Percentiles rank a stretch among this genome's conserved stretches.
Conservation (phyloP, 2,888 invertebrate species). For the Orthonychiurus folsomi region DNA sequence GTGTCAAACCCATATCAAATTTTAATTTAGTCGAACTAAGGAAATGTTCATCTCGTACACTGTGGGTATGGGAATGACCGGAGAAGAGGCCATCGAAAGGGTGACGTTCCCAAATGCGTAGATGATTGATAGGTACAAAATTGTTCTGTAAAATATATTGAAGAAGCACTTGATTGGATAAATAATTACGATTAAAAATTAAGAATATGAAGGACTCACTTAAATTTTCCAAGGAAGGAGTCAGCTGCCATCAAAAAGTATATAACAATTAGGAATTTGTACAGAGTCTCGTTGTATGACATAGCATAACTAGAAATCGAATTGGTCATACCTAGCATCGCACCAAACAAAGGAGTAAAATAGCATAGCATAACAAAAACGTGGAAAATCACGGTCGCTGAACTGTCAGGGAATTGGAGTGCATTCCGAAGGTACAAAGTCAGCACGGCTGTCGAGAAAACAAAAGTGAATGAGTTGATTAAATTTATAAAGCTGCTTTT, state of each 20-base stretch:
- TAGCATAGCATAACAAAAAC: constrained; percentile 80
- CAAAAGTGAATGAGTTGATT: constrained; percentile 1
- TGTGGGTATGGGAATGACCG: constrained; percentile 23
- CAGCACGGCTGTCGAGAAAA: constrained; percentile 64
- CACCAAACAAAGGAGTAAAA: constrained; percentile 79
- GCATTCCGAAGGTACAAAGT: constrained; percentile 56
- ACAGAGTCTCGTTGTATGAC: too few species aligned
- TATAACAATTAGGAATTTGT: too few species aligned
- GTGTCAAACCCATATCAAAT: background rate
- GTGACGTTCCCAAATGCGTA: constrained; percentile 49
- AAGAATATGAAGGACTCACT: constrained; percentile 42
- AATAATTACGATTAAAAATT: constrained; percentile 1
- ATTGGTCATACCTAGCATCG: too few species aligned
- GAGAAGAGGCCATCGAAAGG: constrained; percentile 47
- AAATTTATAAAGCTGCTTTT: background rate
- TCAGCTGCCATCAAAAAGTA: too few species aligned
- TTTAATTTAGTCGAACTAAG: background rate
- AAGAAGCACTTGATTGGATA: background rate
- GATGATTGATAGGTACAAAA: constrained; percentile 49
- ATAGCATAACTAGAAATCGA: too few species aligned
- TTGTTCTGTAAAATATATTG: constrained; percentile 45
- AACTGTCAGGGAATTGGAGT: constrained; percentile 60
- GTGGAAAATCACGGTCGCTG: constrained; percentile 80
- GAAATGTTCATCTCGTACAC: constrained; percentile 23
- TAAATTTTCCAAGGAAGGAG: constrained; percentile 81